Conservation (phyloP, 2,797 vertebrate species). For the Prunella strophiata region DNA sequence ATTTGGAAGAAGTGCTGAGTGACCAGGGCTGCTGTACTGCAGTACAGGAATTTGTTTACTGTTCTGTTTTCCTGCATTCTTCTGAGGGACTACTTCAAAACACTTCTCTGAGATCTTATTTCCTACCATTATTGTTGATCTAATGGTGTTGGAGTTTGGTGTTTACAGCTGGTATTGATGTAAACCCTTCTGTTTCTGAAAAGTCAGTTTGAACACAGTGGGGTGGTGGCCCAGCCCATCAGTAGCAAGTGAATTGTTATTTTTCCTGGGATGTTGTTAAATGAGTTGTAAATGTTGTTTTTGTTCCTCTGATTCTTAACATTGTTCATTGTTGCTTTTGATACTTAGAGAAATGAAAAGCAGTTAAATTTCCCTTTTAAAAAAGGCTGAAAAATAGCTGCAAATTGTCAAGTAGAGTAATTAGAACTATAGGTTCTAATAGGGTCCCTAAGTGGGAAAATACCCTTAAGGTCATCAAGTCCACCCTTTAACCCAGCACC, state of each 20-base stretch:
- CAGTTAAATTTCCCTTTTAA: neutral
- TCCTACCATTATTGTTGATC: neutral
- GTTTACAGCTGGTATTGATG: accelerated
- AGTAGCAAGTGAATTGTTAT: neutral
- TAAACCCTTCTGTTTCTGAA: neutral
- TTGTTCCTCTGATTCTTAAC: neutral
- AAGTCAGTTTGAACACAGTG: neutral
- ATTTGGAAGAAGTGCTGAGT: neutral
- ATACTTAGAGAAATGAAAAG: neutral
- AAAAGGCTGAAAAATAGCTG: neutral
- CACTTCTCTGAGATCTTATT: neutral
- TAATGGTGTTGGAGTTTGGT: neutral
- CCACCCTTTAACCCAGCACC: neutral
- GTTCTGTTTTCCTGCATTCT: neutral
- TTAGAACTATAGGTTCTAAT: neutral
- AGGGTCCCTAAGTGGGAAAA: neutral
- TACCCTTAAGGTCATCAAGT: neutral
- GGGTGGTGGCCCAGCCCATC: neutral
- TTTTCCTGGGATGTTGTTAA: neutral
- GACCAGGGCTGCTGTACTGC: neutral
- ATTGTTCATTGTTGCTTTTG: neutral
- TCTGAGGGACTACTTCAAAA: neutral
- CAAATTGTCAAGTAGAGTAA: neutral
- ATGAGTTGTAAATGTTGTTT: neutral
- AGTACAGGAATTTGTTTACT: neutral